Evolutionary conservation across 2,797 vertebrate species (phyloP).

Genomic region (Euphonia xanthogaster): DNA sequence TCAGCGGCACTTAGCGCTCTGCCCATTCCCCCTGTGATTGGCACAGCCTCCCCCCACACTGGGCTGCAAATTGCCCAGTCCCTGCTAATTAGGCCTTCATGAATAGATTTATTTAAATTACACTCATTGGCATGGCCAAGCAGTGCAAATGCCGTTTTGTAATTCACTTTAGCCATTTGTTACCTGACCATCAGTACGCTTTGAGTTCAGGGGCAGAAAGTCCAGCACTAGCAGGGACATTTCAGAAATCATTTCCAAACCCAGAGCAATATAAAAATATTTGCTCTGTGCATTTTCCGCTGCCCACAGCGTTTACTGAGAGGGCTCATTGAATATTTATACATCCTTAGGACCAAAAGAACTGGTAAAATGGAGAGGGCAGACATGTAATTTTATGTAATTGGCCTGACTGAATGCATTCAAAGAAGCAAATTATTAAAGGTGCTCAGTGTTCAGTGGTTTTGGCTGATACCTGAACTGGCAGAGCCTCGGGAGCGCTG

Average conservation of each 20-base stretch:
- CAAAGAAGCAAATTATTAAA: constrained; percentile 19
- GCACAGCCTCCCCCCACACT: neutral
- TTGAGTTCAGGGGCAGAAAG: neutral
- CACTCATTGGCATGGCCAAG: neutral
- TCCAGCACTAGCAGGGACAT: neutral
- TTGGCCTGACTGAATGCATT: constrained; percentile 44
- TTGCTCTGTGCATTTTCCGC: neutral
- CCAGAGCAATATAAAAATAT: constrained; percentile 26
- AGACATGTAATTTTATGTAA: constrained; percentile 58
- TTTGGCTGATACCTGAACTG: constrained; percentile 49
- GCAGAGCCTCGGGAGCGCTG: neutral
- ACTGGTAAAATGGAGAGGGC: constrained; percentile 5
- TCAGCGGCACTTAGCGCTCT: neutral
- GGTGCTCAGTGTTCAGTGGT: neutral
- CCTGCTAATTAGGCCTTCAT: constrained; percentile 24
- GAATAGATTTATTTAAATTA: constrained; percentile 51
- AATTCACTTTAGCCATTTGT: constrained; percentile 16
- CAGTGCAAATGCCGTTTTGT: neutral
- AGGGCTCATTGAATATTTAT: constrained; percentile 8
- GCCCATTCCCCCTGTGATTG: neutral
- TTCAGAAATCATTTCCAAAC: neutral
- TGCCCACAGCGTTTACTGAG: neutral
- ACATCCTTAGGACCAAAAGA: neutral
- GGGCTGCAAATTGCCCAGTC: neutral
- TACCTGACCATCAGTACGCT: neutral